Evolutionary conservation across 2,113 vertebrate genomes (phyloP).

Genomic region (Nerophis lumbriciformis): DNA sequence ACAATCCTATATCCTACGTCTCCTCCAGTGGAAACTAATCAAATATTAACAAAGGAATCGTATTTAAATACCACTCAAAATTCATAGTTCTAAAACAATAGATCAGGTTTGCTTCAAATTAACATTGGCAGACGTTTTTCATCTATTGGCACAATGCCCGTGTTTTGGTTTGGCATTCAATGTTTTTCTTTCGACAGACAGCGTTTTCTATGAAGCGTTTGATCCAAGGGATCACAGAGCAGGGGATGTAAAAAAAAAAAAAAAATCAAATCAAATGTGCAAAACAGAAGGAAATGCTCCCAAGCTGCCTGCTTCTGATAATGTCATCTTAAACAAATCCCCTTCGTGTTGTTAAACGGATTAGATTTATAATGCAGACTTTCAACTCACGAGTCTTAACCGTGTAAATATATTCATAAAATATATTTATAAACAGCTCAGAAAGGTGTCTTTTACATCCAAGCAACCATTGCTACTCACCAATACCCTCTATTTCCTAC

Average conservation of each 20-base stretch:
- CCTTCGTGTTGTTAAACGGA: conserved; percentile 3
- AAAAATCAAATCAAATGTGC: background rate
- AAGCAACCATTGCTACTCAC: background rate
- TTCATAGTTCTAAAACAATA: background rate
- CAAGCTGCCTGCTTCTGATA: conserved; percentile 6
- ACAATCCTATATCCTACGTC: background rate
- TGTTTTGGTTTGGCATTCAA: background rate
- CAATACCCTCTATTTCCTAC: conserved; percentile 10
- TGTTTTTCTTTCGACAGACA: background rate
- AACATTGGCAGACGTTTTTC: background rate
- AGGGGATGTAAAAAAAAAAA: conserved; percentile 9
- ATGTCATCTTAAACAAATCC: background rate
- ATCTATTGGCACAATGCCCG: background rate
- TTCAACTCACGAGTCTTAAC: conserved; percentile 1
- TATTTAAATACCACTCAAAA: background rate
- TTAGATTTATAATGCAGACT: background rate
- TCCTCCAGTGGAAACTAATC: conserved; percentile 34
- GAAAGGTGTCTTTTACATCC: too few relatives aligned
- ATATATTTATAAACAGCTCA: too few relatives aligned
- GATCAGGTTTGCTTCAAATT: background rate
- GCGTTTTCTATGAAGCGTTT: background rate
- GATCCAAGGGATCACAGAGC: conserved; percentile 7
- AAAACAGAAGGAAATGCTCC: background rate
- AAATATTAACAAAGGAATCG: conserved; percentile 19
- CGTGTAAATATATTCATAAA: conserved; percentile 7